These are phyloP conservation scores for Anabas testudineus DNA, from an alignment of 2,797 vertebrate species.

Conservation along the genomic window DNA sequence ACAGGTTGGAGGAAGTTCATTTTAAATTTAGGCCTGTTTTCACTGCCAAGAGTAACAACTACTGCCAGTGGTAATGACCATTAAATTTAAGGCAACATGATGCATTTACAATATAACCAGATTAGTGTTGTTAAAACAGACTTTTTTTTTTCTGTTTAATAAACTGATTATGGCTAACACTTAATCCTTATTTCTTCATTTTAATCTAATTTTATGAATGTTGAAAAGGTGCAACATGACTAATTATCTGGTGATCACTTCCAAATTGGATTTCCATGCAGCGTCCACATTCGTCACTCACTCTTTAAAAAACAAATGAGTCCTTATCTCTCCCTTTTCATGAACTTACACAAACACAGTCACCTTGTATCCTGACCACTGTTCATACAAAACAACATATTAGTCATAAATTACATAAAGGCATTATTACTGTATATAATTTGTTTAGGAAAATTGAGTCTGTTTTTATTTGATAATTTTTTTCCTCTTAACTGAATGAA, in stretches of 20 bases:
- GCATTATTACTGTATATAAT: not conserved
- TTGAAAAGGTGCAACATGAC: not conserved
- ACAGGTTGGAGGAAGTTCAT: conserved; percentile 40
- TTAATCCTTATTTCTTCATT: conserved; percentile 11
- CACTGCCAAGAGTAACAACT: not conserved
- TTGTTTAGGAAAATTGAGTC: conserved; percentile 15
- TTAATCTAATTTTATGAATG: conserved; percentile 7
- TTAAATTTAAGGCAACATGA: conserved; percentile 18
- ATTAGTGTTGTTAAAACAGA: conserved; percentile 30
- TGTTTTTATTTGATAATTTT: not conserved
- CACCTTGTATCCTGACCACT: not conserved
- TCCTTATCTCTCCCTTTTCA: conserved; percentile 14
- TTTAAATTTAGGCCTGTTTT: conserved; percentile 49
- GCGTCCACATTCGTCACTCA: not conserved
- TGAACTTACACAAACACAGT: conserved; percentile 14
- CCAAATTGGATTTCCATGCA: not conserved
- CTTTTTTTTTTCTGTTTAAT: conserved; percentile 15
- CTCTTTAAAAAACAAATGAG: conserved; percentile 23
- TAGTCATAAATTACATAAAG: no score
- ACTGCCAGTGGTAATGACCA: conserved; percentile 21
- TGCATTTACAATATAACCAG: conserved; percentile 13
- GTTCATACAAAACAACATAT: no score
- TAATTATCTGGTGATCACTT: not conserved
- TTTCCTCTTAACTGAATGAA: not conserved
- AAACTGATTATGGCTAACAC: conserved; percentile 27